Evolutionary conservation across 2,888 invertebrate genomes (phyloP), one percentile per base, ranked within the genome.

Genomic region (Diarsia brunnea): DNA sequence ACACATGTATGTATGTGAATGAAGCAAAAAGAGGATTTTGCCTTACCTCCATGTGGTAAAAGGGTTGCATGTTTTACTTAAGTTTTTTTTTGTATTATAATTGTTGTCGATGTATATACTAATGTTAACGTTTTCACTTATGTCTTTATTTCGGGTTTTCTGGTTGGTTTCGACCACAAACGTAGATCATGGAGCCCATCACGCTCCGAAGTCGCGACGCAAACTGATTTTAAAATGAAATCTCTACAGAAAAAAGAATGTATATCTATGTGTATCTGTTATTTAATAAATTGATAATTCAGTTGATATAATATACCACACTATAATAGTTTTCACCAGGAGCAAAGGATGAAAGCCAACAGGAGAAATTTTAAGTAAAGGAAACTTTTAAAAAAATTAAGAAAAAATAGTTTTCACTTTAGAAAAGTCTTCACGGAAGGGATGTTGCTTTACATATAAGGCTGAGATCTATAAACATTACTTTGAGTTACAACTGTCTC

Each of bases 221-320:
- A 16, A 51, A 71, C 51, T 71, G 71, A 51, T 27, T 70, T 69
- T 27, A 69, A 70, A 70, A 69, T 38, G 10, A 24, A 69, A 14
- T 14, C 31, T 31, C 4, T 31, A 10, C n/a, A 5, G 19, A 24
- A 38, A 38, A 38, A 10, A 19, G 0, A 16, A 49, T 69, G 69
- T 14, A 19, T 31, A 1, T 10, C 19, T 14, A 47, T 38, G 8
- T 24, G 5, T 38, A 24, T 70, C 19, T 3, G 5, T 70, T 47
- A 19, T 19, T 47, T n/a, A n/a, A n/a, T n/a, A n/a, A 47, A n/a
- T 68, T 31, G n/a, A 38, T 68, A 1, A 19, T n/a, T 69, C 12
- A 24, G 24, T 55, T n/a, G 12, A 53, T 31, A 31, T 31, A 2
- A 31, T 31, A 31, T 31, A 31, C 31, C 31, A 31, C 31, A 31